Base-by-base conservation (phyloP, 2,113 vertebrate species). In the Microcebus ravelobensis region DNA sequence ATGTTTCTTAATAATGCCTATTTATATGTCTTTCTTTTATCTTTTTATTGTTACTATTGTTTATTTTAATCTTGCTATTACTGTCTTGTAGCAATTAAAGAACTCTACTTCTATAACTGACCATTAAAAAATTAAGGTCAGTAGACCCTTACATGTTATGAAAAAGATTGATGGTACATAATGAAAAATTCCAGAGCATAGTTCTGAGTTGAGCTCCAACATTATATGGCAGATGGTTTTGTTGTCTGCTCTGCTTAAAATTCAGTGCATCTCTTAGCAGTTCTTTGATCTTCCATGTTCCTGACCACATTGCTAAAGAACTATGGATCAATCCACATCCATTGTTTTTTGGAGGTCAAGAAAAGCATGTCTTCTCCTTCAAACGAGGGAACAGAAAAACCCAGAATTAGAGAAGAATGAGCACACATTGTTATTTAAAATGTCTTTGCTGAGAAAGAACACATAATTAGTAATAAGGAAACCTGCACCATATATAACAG, bases 401-500 rank as follows among this genome's bases (percentile, higher is more conserved):
- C 3, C 20, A 86, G 20, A 70, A 91, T 87, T 93, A 95, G 50
- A 74, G 48, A 97, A 34, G 12, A 90, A 73, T 80, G 13, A 68
- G 34, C 4, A 52, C 10, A 90, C 15, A 25, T 39, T 61, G 39
- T 81, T 76, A 73, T 82, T 82, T 74, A 95, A 94, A 93, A 34
- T 90, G 31, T 45, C 45, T 86, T 36, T 84, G 34, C 61, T 82
- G 36, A 91, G 67, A 70, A 95, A 91, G 27, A 93, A 17, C 45
- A 82, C 13, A 61, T 76, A 85, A 94, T 95, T 96, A 93, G 73
- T 82, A 91, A 92, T 68, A 93, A 70, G 50, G 63, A 96, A 96
- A 96, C 29, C 34, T 94, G 50, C 0, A 74, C 48, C 73, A 83
- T 77, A 93, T 79, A 70, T 57, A 93, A 71, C 34, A 94, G 61